These are phyloP conservation scores for Nycticebus coucang DNA, from an alignment of 2,113 vertebrate genomes.

Conservation along the genomic window DNA sequence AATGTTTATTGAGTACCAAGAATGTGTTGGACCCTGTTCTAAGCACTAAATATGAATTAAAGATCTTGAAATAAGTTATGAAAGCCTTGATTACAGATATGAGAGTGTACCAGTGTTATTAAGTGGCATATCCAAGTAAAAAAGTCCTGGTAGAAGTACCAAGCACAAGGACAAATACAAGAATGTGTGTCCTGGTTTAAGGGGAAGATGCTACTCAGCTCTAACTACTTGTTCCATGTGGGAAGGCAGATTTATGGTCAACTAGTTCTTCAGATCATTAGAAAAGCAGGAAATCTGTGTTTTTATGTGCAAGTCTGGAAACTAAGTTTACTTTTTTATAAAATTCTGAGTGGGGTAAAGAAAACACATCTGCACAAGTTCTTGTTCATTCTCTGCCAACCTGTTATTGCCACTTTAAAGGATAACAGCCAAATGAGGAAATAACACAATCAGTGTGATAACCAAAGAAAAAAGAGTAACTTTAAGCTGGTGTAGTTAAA, in stretches of 20 bases:
- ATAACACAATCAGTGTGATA: background rate
- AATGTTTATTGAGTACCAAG: background rate
- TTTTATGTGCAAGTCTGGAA: background rate
- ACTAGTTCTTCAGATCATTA: background rate
- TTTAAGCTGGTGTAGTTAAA: background rate
- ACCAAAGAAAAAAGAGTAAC: background rate
- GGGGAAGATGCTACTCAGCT: background rate
- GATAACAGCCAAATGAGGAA: background rate
- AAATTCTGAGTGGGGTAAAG: background rate
- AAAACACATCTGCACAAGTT: background rate
- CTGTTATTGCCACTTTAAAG: background rate
- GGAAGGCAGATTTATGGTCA: background rate
- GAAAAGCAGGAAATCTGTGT: background rate
- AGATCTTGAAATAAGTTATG: background rate
- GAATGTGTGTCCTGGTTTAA: background rate
- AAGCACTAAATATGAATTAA: background rate
- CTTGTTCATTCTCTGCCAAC: background rate
- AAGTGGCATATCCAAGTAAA: background rate
- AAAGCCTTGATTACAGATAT: background rate
- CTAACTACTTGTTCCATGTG: background rate
- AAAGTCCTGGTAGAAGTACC: background rate
- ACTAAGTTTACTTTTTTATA: background rate
- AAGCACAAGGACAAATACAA: background rate
- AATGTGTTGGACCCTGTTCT: background rate
- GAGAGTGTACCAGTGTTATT: background rate